These are phyloP conservation scores for Anarsia innoxiella DNA, from an alignment of 2,888 invertebrate species.

Conservation along the genomic window DNA sequence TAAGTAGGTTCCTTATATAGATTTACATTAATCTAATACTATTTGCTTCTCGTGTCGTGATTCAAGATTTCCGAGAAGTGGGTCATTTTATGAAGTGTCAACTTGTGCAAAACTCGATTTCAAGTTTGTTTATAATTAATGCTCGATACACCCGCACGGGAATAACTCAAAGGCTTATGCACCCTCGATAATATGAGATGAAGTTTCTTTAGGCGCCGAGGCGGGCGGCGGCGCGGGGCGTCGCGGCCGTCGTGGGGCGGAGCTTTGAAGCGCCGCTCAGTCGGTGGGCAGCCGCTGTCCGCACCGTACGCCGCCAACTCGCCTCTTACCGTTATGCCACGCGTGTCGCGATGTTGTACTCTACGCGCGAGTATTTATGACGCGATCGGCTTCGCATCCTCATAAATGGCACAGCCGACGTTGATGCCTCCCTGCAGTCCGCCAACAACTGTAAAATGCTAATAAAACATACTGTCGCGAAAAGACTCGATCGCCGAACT, in stretches of 20 bases:
- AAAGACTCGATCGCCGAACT: conserved; percentile 65
- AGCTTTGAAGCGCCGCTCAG: conserved; percentile 55
- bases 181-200: conserved; percentile 69
- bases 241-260: conserved; percentile 57
- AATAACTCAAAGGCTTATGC: conserved; percentile 67
- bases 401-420: conserved; percentile 64
- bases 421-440: conserved; percentile 49
- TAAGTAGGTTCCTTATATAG: no score
- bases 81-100: conserved; percentile 10
- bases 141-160: conserved; percentile 57
- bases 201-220: conserved; percentile 67
- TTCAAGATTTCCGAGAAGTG: no score
- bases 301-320: conserved; percentile 41
- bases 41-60: no score
- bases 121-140: conserved; percentile 59
- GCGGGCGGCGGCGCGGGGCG: conserved; percentile 49
- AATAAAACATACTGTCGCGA: conserved; percentile 62
- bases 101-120: conserved; percentile 40
- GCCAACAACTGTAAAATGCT: conserved; percentile 65
- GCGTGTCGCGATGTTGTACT: conserved; percentile 63
- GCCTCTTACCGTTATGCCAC: conserved; percentile 47
- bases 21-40: no score
- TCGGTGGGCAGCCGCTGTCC: conserved; percentile 69
- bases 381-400: conserved; percentile 54
- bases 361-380: conserved; percentile 68